Evolutionary conservation across 2,888 invertebrate species (phyloP).

Genomic region (Tipula unca): DNA sequence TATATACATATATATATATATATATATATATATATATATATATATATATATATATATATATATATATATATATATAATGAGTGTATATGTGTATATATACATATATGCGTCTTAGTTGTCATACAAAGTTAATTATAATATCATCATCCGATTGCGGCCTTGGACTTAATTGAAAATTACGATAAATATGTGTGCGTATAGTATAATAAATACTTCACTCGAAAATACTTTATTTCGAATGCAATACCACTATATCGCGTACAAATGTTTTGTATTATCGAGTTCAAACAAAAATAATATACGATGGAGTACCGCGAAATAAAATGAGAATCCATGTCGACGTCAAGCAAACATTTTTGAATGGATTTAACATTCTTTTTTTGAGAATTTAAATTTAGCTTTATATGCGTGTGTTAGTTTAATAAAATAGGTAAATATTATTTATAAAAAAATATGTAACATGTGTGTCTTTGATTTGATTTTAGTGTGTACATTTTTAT

Average conservation of each 20-base stretch:
- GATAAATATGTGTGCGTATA: neutral
- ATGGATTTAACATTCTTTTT: neutral
- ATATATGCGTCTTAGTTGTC: neutral
- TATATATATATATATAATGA: too few relatives aligned
- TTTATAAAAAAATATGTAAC: neutral
- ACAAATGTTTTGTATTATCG: neutral
- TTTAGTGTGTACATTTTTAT: neutral
- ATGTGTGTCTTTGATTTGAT: neutral
- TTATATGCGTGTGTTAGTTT: neutral
- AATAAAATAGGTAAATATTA: neutral
- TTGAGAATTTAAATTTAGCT: neutral
- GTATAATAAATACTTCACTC: neutral
- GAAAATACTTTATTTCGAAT: neutral
- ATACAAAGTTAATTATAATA: neutral
- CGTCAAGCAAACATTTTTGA: neutral
- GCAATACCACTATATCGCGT: neutral
- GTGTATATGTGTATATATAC: too few relatives aligned
- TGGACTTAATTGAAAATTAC: neutral
- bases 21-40: too few relatives aligned
- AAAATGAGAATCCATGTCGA: neutral
- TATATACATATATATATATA: too few relatives aligned
- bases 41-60: too few relatives aligned
- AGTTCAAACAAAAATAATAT: neutral
- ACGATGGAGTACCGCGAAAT: neutral
- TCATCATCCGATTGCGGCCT: neutral